Base-by-base conservation (phyloP, 2,113 vertebrate genomes). In the Leptocoma aspasia region DNA sequence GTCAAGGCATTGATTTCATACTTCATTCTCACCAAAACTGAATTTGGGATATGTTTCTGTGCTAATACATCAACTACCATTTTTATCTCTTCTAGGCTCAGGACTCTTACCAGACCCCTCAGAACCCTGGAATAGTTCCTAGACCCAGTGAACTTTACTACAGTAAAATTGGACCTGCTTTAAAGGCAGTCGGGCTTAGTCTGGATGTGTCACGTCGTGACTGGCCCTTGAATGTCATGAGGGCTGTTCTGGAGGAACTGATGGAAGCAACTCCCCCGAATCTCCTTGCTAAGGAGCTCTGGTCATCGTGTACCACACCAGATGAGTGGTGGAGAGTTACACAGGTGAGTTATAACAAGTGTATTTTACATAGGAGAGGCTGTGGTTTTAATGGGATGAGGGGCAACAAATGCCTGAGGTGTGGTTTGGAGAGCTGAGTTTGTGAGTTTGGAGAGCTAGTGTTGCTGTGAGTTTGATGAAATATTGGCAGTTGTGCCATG, bases 261-360 rank as follows among this genome's bases (percentile, higher is more conserved):
- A 99, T 99, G 99, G 99, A 99, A 88, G 96, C 98, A 35, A 99
- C 99, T 1, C 99, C 99, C 17, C 99, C 99, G 2, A 99, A 99
- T 93, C 98, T 99, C 50, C 98, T 99, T 5, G 99, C 99, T 35
- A 99, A 99, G 95, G 99, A 99, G 94, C 98, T 99, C 27, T 99
- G 99, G 99, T 99, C 99, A 33, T 99, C 99, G 0, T 99, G 99
- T 65, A 99, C 99, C 66, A 99, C 99, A 2, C 99, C 99, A 8
- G 99, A 99, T 64, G 99, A 99, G 63, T 99, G 99, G 99, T 99
- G 99, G 99, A 98, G 99, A 96, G 99, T 99, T 91, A 99, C 99
- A 37, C 99, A 99, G 99, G 99, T 99, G 84, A 94, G 90, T 56
- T 83, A 9, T 2, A 44, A 24, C 8, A 60, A 19, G 23, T 54